Percentiles rank a stretch among this genome's conserved stretches.
Conservation (phyloP, 2,113 vertebrate genomes). For the Gadus macrocephalus region DNA sequence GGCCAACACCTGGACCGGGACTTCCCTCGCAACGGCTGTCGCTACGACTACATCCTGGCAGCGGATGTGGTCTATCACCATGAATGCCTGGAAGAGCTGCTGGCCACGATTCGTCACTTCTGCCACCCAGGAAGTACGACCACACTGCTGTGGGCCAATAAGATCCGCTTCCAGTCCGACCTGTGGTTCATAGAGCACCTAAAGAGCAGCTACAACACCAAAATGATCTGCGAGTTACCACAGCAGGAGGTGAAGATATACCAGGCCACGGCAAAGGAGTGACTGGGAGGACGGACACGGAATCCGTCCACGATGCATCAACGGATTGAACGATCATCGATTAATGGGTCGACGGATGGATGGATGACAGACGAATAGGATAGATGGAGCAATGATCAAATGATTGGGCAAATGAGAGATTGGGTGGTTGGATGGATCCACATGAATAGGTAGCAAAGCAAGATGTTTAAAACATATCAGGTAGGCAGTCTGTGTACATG, state of each 20-base stretch:
- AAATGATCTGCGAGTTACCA: slow-evolving; percentile 78
- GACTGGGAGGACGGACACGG: slow-evolving; percentile 20
- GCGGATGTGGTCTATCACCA: slow-evolving; percentile 89
- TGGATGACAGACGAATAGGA: no score
- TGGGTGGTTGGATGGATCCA: no score
- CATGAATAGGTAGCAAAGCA: no score
- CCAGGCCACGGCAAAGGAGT: slow-evolving; percentile 71
- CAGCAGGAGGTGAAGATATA: slow-evolving; percentile 81
- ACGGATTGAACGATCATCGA: no score
- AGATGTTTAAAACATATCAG: no score
- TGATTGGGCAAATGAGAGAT: no score
- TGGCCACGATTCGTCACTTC: slow-evolving; percentile 81
- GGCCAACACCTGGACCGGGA: slow-evolving; percentile 72
- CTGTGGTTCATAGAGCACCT: slow-evolving; percentile 78
- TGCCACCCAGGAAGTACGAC: slow-evolving; percentile 75
- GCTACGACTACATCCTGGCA: slow-evolving; percentile 84
- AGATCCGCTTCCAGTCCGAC: slow-evolving; percentile 85
- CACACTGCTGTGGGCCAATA: slow-evolving; percentile 87
- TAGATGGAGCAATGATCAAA: no score
- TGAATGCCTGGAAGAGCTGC: slow-evolving; percentile 72
- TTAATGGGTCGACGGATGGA: no score
- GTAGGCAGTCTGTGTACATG: no score
- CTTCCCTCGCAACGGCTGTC: slow-evolving; percentile 69
- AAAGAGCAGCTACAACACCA: slow-evolving; percentile 70
- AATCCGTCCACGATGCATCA: no score